These are phyloP conservation scores for Agapornis roseicollis DNA, from an alignment of 2,113 vertebrate species.

Conservation along the genomic window DNA sequence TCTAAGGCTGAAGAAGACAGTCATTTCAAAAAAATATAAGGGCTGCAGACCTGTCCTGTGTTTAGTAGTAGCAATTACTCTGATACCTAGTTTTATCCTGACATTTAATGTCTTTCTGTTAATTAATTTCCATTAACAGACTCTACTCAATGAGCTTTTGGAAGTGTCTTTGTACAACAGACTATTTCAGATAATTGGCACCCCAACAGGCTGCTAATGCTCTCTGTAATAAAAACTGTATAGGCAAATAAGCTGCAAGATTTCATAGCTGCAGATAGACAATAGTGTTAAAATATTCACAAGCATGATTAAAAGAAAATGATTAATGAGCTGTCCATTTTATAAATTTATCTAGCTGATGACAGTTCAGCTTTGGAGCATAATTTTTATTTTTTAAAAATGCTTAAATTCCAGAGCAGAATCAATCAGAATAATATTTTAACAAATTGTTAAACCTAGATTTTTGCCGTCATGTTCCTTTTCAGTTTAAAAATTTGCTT, in stretches of 20 bases:
- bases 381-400: neutral
- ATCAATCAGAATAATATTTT: neutral
- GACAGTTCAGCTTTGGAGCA: neutral
- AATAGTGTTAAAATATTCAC: neutral
- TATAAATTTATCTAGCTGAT: neutral
- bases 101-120: slow-evolving; percentile 43
- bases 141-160: neutral
- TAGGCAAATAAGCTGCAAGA: neutral
- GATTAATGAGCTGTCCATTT: neutral
- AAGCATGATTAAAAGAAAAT: neutral
- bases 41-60: neutral
- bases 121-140: slow-evolving; percentile 10
- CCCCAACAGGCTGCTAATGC: neutral
- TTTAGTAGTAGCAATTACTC: too few species aligned
- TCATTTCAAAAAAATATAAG: slow-evolving; percentile 54
- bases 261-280: neutral
- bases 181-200: neutral
- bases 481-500: neutral
- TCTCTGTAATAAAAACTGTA: neutral
- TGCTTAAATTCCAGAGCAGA: neutral
- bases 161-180: neutral
- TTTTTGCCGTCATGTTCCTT: neutral
- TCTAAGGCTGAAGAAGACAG: neutral
- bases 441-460: neutral
- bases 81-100: slow-evolving; percentile 23